Evolutionary conservation across 2,888 invertebrate species (phyloP).

Genomic region (Calameuta filiformis): DNA sequence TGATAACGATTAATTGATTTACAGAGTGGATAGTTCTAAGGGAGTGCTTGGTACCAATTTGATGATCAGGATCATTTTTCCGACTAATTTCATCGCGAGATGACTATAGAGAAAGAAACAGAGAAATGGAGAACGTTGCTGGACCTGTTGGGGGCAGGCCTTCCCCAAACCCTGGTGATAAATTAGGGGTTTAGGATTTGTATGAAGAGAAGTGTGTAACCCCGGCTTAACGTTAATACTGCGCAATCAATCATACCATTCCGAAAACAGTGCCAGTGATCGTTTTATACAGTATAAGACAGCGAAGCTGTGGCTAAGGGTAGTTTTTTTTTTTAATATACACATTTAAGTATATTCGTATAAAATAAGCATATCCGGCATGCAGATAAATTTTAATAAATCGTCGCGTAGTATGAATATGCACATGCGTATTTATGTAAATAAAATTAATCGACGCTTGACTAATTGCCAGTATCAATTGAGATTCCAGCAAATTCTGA

Average conservation of each 20-base stretch:
- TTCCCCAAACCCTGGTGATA: conserved; percentile 49
- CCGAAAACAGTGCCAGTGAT: conserved; percentile 32
- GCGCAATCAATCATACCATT: conserved; percentile 59
- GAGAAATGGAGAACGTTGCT: conserved; percentile 18
- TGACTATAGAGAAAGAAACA: conserved; percentile 20
- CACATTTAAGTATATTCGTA: neutral
- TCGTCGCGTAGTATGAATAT: neutral
- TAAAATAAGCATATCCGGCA: neutral
- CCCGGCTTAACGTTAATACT: conserved; percentile 59
- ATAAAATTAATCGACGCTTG: neutral
- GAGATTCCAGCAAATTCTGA: conserved; percentile 17
- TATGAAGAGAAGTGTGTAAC: conserved; percentile 65
- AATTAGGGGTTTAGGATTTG: conserved; percentile 60
- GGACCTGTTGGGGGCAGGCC: conserved; percentile 57
- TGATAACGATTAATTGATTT: neutral
- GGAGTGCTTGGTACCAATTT: neutral
- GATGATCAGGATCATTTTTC: conserved; percentile 26
- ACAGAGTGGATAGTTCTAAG: neutral
- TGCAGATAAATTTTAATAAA: neutral
- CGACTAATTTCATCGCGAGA: conserved; percentile 41
- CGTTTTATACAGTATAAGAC: neutral
- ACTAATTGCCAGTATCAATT: conserved; percentile 21
- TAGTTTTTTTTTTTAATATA: neutral
- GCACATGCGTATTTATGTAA: neutral
- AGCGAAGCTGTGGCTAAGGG: neutral